Conservation (phyloP, 1,140 invertebrate genomes). For the Neelides sp. region DNA sequence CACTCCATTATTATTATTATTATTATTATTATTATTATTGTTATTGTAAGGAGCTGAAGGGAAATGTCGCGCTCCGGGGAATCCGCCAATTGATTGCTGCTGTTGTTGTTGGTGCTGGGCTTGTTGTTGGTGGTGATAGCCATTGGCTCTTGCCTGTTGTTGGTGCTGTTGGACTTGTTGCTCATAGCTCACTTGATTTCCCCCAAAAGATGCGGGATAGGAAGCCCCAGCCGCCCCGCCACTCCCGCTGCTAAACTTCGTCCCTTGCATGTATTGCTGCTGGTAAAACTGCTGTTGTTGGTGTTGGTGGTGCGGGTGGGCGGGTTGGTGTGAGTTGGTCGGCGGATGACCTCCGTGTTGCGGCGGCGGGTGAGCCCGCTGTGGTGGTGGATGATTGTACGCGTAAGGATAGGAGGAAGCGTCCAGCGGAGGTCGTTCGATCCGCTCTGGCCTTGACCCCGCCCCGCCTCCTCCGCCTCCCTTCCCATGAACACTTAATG, state of each 20-base stretch:
- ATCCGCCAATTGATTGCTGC: neutral
- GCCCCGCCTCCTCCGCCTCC: no score
- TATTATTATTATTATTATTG: neutral
- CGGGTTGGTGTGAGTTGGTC: constrained; percentile 6
- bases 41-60: neutral
- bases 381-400: constrained; percentile 7
- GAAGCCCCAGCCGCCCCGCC: no score
- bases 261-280: no score
- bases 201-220: no score
- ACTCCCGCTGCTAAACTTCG: no score
- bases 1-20: neutral
- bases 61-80: neutral
- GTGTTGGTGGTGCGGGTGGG: neutral
- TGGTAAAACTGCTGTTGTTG: constrained; percentile 1
- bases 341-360: neutral
- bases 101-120: neutral
- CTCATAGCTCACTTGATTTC: no score
- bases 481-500: no score
- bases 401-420: neutral
- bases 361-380: neutral
- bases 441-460: no score
- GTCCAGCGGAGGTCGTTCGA: no score
- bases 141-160: no score
- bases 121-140: no score
- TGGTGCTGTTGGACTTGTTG: no score